Evolutionary conservation across 2,113 vertebrate species (phyloP).

Genomic region (Petrocephalus microphthalmus): DNA sequence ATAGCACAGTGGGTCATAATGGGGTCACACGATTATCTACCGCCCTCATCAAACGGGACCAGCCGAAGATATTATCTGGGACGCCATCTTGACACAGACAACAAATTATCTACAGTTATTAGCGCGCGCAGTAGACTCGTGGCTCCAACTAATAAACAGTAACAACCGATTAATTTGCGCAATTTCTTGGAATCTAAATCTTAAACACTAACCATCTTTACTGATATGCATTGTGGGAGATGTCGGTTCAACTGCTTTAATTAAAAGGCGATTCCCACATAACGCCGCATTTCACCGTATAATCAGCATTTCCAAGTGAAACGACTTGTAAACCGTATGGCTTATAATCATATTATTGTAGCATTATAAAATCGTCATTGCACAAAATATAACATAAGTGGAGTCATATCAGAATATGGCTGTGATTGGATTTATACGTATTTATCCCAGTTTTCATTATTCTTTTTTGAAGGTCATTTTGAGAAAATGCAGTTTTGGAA

Average conservation of each 20-base stretch:
- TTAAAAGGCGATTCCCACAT: not conserved
- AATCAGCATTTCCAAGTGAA: not conserved
- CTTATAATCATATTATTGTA: not conserved
- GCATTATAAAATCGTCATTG: not conserved
- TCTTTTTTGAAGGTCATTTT: not conserved
- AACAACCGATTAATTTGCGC: slow-evolving; percentile 28
- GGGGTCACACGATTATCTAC: slow-evolving; percentile 46
- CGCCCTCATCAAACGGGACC: slow-evolving; percentile 37
- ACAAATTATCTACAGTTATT: slow-evolving; percentile 52
- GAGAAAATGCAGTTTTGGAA: not conserved
- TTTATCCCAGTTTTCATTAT: not conserved
- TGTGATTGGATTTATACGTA: not conserved
- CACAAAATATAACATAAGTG: not conserved
- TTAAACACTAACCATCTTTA: slow-evolving; percentile 13
- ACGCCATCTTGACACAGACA: slow-evolving; percentile 52
- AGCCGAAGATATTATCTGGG: slow-evolving; percentile 44
- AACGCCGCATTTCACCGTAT: not conserved
- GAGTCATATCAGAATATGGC: not conserved
- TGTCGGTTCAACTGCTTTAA: not conserved
- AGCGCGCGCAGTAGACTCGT: slow-evolving; percentile 21
- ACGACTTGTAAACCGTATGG: not conserved
- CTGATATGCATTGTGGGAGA: slow-evolving; percentile 3
- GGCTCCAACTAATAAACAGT: slow-evolving; percentile 33
- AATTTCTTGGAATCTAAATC: slow-evolving; percentile 21
- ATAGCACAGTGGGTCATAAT: slow-evolving; percentile 37